A percentile compares a stretch with the other conserved stretches of the same genome.
These are phyloP conservation scores for Erpornis zantholeuca DNA, from an alignment of 2,113 vertebrate species.

Conservation along the genomic window DNA sequence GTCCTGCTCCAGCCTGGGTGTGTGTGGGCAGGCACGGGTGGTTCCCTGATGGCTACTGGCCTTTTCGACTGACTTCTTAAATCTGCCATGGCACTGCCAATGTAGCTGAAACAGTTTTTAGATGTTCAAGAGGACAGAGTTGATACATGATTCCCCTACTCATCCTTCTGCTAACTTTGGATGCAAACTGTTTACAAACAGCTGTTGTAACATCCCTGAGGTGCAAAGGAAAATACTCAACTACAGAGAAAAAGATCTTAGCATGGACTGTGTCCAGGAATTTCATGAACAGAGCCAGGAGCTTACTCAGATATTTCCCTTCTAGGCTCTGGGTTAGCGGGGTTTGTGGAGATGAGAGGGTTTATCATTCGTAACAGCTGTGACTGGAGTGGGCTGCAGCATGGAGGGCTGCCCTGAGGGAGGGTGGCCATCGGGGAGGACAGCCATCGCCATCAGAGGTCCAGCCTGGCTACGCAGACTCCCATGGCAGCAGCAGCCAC, in stretches of 20 bases:
- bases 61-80: neutral
- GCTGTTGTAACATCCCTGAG: conserved; percentile 57
- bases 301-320: conserved; percentile 27
- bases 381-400: neutral
- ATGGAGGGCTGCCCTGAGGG: neutral
- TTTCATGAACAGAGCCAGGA: neutral
- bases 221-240: conserved; percentile 15
- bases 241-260: conserved; percentile 24
- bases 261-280: conserved; percentile 50
- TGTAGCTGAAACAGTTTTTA: conserved; percentile 14
- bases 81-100: neutral
- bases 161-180: conserved; percentile 33
- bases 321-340: neutral
- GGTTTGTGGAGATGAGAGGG: neutral
- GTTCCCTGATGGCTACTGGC: neutral
- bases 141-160: conserved; percentile 15
- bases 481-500: neutral
- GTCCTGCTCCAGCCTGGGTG: neutral
- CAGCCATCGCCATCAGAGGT: fast-evolving
- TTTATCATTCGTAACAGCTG: neutral
- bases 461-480: neutral
- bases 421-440: neutral
- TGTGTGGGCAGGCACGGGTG: neutral
- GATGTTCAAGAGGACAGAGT: conserved; percentile 26
- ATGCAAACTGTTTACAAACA: conserved; percentile 63